Evolutionary conservation across 2,888 invertebrate species (phyloP).

Genomic region (Acronicta aceris): DNA sequence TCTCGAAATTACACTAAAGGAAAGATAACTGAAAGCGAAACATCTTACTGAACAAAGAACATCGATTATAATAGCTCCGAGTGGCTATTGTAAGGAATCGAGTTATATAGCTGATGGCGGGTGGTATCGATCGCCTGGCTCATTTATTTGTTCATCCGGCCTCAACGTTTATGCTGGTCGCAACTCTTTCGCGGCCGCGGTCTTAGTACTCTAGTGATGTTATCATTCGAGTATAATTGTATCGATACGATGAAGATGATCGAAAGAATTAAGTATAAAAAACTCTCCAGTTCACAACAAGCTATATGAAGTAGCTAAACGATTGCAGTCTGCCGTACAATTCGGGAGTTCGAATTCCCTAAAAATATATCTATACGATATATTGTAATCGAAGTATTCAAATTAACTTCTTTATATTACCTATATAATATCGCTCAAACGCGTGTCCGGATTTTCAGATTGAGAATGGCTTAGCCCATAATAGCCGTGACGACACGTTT

Average conservation of each 20-base stretch:
- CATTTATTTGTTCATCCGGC: slow-evolving; percentile 87
- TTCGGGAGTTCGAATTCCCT: no score
- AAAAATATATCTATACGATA: no score
- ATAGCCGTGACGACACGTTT: no score
- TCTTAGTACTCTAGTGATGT: slow-evolving; percentile 64
- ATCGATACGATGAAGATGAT: background rate
- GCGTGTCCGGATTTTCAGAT: no score
- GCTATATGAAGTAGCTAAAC: no score
- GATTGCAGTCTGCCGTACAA: no score
- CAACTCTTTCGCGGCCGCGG: slow-evolving; percentile 81
- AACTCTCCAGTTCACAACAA: no score
- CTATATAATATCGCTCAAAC: no score
- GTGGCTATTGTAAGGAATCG: slow-evolving; percentile 67
- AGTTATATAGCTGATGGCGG: slow-evolving; percentile 65
- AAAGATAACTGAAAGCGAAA: slow-evolving; percentile 43
- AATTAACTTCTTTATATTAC: no score
- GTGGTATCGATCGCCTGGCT: slow-evolving; percentile 76
- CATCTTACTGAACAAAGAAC: slow-evolving; percentile 58
- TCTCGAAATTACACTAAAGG: slow-evolving; percentile 18
- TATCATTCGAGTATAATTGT: background rate
- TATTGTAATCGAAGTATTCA: no score
- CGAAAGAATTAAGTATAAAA: background rate
- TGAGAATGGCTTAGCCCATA: no score
- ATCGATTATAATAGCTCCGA: slow-evolving; percentile 66
- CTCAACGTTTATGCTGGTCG: slow-evolving; percentile 82